A percentile compares a stretch with the other conserved stretches of the same genome.
phyloP scores from a whole-genome alignment of 2,797 vertebrate species.

The Picus viridis region DNA sequence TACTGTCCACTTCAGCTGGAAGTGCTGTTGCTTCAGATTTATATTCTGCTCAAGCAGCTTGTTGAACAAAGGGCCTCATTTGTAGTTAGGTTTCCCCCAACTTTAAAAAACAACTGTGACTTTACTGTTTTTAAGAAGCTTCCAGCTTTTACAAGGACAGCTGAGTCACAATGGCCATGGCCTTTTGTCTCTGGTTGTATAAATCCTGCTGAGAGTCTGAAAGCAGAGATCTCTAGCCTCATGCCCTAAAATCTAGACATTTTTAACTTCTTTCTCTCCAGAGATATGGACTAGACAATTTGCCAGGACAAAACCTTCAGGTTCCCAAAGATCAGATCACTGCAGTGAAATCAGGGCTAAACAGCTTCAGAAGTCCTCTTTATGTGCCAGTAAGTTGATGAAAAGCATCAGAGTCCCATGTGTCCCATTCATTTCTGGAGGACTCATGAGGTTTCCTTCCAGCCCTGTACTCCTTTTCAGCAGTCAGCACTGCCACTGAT shows the following conservation, averaged over 20 bases:
- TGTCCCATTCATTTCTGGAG: constrained; percentile 26
- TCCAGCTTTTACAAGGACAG: background rate
- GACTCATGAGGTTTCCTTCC: constrained; percentile 31
- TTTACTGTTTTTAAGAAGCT: constrained; percentile 5
- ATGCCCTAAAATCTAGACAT: constrained; percentile 31
- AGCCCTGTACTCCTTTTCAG: constrained; percentile 39
- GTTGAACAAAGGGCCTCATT: constrained; percentile 9
- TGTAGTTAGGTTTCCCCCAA: background rate
- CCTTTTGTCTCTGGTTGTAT: background rate
- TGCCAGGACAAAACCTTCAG: constrained; percentile 9
- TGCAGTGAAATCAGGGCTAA: background rate
- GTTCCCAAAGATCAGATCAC: background rate
- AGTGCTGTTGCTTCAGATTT: constrained; percentile 25
- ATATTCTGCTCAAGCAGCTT: background rate
- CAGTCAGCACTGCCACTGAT: constrained; percentile 32
- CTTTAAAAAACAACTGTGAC: background rate
- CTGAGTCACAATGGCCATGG: background rate
- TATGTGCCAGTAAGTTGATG: constrained; percentile 28
- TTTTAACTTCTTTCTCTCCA: constrained; percentile 44
- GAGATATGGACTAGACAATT: constrained; percentile 21
- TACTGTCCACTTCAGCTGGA: background rate
- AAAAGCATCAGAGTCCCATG: constrained; percentile 38
- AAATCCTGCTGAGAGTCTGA: background rate
- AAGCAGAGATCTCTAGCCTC: background rate
- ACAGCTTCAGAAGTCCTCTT: background rate